Evolutionary conservation across 2,888 invertebrate genomes (phyloP), one percentile per base, ranked within the genome.

Genomic region (Drosophila subquinaria): DNA sequence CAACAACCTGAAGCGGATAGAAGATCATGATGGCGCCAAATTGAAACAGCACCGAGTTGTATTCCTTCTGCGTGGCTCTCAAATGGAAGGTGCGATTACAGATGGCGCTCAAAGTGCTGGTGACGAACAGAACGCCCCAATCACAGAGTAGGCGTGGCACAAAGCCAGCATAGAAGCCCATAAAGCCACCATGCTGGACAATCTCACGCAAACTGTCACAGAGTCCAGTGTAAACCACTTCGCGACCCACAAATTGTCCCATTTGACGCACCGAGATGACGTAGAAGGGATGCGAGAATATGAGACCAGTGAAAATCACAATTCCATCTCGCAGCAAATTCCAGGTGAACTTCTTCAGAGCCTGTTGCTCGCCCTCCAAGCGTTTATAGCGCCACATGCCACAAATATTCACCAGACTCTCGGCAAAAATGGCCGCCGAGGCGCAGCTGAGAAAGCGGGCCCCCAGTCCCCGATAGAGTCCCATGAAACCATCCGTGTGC

Each of bases 191-290:
- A 1, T 57, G 17, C 0, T 8, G 11, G 0, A 68, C 1, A 0
- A 82, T 53, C 2, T 61, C 15, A n/a, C 42, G 27, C 1, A 75
- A 3, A 3, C 75, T 75, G 27, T 20, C 36, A 5, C 23, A 11
- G 0, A 88, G 0, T 0, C 47, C 59, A 0, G 30, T 42, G 13
- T 88, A 83, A 36, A 55, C 40, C 0, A 40, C 0, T 33, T 88
- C 83, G 0, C 67, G 55, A 0, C 83, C 83, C 2, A 84, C 75
- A 3, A 88, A 88, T 52, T 85, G 82, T 1, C 82, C 83, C 57
- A 85, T 75, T 40, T 84, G 83, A 6, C 83, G 83, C 40, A 82
- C 77, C 17, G 80, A 59, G 11, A 84, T 40, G 3, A 84, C 80
- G 11, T 85, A 69, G 8, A 84, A 82, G 1, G 83, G 88, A 40